A percentile compares a stretch with the other conserved stretches of the same genome.
phyloP scores from a whole-genome alignment of 2,888 invertebrate genomes.

The Synanthedon formicaeformis region DNA sequence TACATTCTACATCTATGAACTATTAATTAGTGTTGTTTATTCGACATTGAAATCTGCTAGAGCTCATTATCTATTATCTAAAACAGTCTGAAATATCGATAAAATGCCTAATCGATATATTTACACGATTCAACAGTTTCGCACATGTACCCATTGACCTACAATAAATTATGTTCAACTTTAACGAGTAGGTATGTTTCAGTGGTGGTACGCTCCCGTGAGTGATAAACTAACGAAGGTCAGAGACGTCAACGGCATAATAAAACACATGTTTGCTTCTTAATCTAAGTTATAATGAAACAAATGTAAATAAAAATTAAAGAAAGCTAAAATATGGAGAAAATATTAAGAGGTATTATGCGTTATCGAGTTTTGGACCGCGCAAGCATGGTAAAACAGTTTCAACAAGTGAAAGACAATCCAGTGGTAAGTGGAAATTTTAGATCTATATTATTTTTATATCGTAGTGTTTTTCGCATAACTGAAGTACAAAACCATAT shows the following conservation, averaged over 20 bases:
- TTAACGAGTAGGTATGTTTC: not conserved
- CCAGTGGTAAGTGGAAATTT: constrained; percentile 76
- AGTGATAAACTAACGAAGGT: constrained; percentile 59
- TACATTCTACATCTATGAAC: too few species aligned
- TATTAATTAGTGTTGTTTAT: too few species aligned
- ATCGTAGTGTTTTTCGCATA: not conserved
- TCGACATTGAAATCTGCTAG: too few species aligned
- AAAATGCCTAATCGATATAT: not conserved
- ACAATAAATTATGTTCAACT: constrained; percentile 1
- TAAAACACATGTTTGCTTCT: constrained; percentile 10
- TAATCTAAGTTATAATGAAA: constrained; percentile 3
- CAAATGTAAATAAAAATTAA: constrained; percentile 9
- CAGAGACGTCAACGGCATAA: constrained; percentile 44
- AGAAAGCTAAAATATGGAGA: constrained; percentile 74
- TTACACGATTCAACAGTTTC: not conserved
- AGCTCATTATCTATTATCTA: too few species aligned
- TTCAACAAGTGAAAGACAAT: constrained; percentile 88
- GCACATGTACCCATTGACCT: constrained; percentile 6
- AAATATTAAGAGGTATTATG: constrained; percentile 91
- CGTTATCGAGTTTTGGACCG: constrained; percentile 85
- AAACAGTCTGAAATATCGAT: not conserved
- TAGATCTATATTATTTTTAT: not conserved
- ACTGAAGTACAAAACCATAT: not conserved
- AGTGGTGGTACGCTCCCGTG: constrained; percentile 1
- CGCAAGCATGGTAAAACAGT: constrained; percentile 91